Conservation (phyloP, 2,888 invertebrate genomes). For the Rotaria sp. region DNA sequence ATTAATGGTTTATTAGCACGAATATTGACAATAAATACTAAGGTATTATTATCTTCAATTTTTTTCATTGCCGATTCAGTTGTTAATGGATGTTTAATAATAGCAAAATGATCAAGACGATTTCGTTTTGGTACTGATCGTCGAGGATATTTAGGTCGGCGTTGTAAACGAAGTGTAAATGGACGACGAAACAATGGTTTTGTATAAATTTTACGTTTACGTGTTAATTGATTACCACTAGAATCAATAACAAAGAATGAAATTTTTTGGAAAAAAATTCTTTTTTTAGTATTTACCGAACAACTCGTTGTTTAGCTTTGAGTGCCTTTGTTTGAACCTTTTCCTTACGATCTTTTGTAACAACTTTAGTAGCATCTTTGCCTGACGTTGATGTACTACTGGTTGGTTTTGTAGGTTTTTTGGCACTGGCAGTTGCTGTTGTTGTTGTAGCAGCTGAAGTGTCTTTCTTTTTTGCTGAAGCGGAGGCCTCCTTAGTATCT, state of each 20-base stretch:
- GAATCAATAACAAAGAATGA: neutral
- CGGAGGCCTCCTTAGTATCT: neutral
- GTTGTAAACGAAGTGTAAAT: constrained; percentile 35
- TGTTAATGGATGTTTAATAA: constrained; percentile 93
- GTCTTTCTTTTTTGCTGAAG: constrained; percentile 12
- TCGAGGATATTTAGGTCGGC: constrained; percentile 38
- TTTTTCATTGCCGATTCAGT: constrained; percentile 99
- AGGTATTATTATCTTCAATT: constrained; percentile 98
- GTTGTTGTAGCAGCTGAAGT: neutral
- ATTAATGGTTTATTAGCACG: constrained; percentile 94
- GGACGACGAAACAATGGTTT: constrained; percentile 38
- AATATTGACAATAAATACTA: constrained; percentile 94
- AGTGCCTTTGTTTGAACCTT: constrained; percentile 19
- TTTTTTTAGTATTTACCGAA: neutral
- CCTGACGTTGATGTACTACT: neutral
- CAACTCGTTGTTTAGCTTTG: constrained; percentile 13
- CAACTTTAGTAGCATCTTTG: neutral
- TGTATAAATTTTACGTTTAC: constrained; percentile 35
- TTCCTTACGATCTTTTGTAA: neutral
- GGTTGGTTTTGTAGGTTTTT: neutral
- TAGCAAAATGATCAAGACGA: constrained; percentile 82
- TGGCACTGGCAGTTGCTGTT: neutral
- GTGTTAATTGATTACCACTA: constrained; percentile 36
- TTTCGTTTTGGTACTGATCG: constrained; percentile 37
- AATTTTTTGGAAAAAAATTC: neutral